Evolutionary conservation across 2,797 vertebrate genomes (phyloP), one percentile per base, ranked within the genome.

Genomic region (Hephaestus fuliginosus): DNA sequence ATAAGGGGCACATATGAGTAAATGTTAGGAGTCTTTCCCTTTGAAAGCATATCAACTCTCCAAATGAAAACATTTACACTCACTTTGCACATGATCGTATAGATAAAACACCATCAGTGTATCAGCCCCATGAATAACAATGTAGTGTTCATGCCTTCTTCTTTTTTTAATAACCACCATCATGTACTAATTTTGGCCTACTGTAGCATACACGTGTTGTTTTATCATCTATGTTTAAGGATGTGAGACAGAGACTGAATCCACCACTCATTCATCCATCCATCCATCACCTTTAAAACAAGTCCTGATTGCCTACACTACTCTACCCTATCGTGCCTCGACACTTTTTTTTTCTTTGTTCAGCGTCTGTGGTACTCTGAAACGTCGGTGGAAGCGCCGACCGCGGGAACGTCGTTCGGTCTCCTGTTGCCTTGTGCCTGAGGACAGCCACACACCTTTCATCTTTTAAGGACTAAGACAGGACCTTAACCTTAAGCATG

Each of bases 381-480:
- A 81, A 82, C 48, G 75, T 74, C 78, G 72, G 78, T 73, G 25
- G 66, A 70, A 60, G 41, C 58, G 22, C 68, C 82, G 84, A 86
- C 57, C 25, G 76, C 22, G 60, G 51, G 76, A 83, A 82, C 20
- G 15, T 57, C 22, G 58, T 77, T 78, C 49, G 39, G 84, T 80
- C 83, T 90, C 85, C 80, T 55, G 88, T 93, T 94, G 93, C 93
- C 94, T 94, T 93, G n/a, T 87, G 83, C 86, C 86, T 82, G 83
- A 88, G 83, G 74, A 88, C 85, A 81, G 82, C 89, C 89, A 85
- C 88, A 78, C 81, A 74, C 57, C 22, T 58, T 75, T 84, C 76
- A 66, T 89, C 81, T 82, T 79, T 66, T 73, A 63, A 48, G 67
- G 74, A 78, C 91, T 91, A 91, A 91, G 90, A 93, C 90, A 89